These are phyloP conservation scores for Buathra laborator DNA, from an alignment of 2,888 invertebrate species.

Conservation along the genomic window DNA sequence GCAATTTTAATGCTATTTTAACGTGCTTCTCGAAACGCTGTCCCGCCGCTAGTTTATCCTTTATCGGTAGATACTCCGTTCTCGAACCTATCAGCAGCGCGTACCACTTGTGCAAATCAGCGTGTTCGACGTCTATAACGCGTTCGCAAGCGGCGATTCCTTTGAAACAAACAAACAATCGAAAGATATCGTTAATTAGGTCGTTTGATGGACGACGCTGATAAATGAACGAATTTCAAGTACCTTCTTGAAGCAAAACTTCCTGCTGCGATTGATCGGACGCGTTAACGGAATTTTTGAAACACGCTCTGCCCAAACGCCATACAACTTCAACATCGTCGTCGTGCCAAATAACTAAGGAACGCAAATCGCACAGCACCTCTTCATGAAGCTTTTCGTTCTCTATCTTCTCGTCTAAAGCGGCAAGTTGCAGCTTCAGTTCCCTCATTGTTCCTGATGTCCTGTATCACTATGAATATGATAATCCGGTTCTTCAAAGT, in stretches of 20 bases:
- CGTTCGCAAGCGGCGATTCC: conserved; percentile 87
- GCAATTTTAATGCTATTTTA: conserved; percentile 88
- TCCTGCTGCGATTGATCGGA: conserved; percentile 72
- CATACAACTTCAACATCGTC: conserved; percentile 80
- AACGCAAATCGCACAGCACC: conserved; percentile 76
- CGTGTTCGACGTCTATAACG: conserved; percentile 86
- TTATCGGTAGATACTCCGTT: conserved; percentile 87
- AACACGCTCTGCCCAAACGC: conserved; percentile 81
- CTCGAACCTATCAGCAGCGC: conserved; percentile 89
- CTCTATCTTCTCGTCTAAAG: conserved; percentile 76
- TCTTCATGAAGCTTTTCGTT: conserved; percentile 70
- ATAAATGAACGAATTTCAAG: conserved; percentile 11
- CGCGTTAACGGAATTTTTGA: conserved; percentile 73
- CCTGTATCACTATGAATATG: conserved; percentile 82
- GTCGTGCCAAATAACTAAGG: conserved; percentile 75
- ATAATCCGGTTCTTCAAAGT: conserved; percentile 79
- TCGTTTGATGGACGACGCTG: background rate
- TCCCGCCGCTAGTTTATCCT: conserved; percentile 89
- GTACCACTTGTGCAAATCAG: conserved; percentile 91
- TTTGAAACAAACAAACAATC: conserved; percentile 72
- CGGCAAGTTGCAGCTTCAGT: conserved; percentile 73
- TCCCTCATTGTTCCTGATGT: conserved; percentile 76
- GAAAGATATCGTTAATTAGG: background rate
- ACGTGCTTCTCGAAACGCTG: conserved; percentile 89
- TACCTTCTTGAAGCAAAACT: conserved; percentile 79